phyloP scores from a whole-genome alignment of 2,113 vertebrate genomes.

The Terrapene triunguis region DNA sequence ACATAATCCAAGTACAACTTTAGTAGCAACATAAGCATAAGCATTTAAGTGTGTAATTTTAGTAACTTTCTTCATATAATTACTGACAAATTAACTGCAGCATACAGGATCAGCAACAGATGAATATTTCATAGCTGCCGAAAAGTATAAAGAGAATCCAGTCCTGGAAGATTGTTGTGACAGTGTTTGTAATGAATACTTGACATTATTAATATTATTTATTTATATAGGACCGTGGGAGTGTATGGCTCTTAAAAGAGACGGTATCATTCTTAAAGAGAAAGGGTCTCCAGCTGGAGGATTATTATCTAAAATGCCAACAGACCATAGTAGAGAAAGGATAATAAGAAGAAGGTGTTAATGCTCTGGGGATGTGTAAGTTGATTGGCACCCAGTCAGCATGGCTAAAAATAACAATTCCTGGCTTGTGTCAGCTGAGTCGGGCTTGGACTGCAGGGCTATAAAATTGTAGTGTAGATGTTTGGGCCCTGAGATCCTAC shows the following conservation, averaged over 20 bases:
- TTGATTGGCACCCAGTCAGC: not conserved
- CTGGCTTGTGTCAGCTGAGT: not conserved
- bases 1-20: constrained; percentile 13
- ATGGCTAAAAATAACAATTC: constrained; percentile 31
- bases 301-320: constrained; percentile 30
- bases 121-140: constrained; percentile 70
- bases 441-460: too few species aligned
- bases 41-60: constrained; percentile 52
- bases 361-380: constrained; percentile 21
- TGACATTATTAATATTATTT: constrained; percentile 67
- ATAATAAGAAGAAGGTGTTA: constrained; percentile 34
- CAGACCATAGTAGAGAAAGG: not conserved
- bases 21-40: not conserved
- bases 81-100: constrained; percentile 62
- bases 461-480: too few species aligned
- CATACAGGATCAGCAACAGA: constrained; percentile 58
- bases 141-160: constrained; percentile 56
- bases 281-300: constrained; percentile 21
- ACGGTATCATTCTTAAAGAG: constrained; percentile 18
- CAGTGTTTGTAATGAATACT: constrained; percentile 60
- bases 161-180: constrained; percentile 47
- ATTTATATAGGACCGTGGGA: constrained; percentile 32
- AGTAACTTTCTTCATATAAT: constrained; percentile 55
- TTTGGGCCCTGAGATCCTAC: not conserved
- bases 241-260: not conserved